Evolutionary conservation across 1,140 invertebrate genomes (phyloP).

Genomic region (Proctacanthus coquilletti): DNA sequence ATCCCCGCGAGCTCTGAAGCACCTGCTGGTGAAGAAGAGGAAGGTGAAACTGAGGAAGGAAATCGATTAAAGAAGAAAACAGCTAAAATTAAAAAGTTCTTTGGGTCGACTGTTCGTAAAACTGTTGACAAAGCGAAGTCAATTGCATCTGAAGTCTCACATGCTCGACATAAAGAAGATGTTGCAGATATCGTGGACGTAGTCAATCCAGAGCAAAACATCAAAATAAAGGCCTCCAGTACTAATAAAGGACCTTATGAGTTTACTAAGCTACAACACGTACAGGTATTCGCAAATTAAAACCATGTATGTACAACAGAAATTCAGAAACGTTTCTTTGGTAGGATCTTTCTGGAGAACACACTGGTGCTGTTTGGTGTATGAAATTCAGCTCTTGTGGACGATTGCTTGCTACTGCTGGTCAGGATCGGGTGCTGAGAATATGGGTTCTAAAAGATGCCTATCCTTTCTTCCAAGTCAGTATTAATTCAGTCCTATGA

Average conservation of each 20-base stretch:
- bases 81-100: constrained; percentile 62
- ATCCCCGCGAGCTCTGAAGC: constrained; percentile 47
- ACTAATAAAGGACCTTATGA: constrained; percentile 94
- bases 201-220: constrained; percentile 66
- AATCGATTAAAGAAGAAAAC: constrained; percentile 36
- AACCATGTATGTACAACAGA: not conserved
- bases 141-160: constrained; percentile 72
- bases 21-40: constrained; percentile 38
- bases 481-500: constrained; percentile 11
- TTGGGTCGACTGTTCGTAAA: constrained; percentile 73
- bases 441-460: constrained; percentile 88
- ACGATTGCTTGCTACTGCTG: constrained; percentile 81
- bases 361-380: constrained; percentile 90
- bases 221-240: constrained; percentile 84
- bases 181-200: constrained; percentile 73
- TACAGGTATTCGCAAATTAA: constrained; percentile 30
- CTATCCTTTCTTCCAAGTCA: constrained; percentile 66
- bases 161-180: constrained; percentile 71
- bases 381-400: constrained; percentile 97
- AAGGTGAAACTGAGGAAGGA: constrained; percentile 26
- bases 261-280: constrained; percentile 53
- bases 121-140: constrained; percentile 83
- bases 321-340: not conserved
- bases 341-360: constrained; percentile 61
- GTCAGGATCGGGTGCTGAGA: constrained; percentile 82